Evolutionary conservation across 2,888 invertebrate genomes (phyloP), one percentile per base, ranked within the genome.

Genomic region (Eurytoma californica): DNA sequence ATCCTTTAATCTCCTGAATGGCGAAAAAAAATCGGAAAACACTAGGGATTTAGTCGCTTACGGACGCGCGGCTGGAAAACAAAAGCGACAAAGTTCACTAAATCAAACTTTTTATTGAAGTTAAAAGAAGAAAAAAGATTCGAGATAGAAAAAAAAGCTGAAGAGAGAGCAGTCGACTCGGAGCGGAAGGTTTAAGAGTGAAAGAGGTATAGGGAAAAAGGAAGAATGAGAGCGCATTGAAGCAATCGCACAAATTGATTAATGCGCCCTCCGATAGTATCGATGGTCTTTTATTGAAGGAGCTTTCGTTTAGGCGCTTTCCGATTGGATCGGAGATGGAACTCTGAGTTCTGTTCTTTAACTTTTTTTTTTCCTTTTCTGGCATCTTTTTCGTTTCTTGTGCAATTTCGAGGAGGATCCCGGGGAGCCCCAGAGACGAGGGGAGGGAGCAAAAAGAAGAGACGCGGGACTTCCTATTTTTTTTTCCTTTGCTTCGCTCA

Each of bases 181-280:
- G 9, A 39, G 7, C 39, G 39, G 39, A 39, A 39, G 24, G 58
- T 24, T 58, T 18, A 58, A 20, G 58, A 24, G 24, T 13, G 20
- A 58, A 47, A 65, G 24, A 47, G 63, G 39, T 65, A 14, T n/a
- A 47, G 49, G 12, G 51, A 24, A 66, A 51, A 30, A 66, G 24
- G 7, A 16, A 18, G 30, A 18, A 58, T 13, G 39, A 53, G 30
- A 53, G 66, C 51, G 66, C 53, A 53, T 53, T 55, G 53, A 67
- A 55, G 53, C 67, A 67, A 67, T 67, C 67, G 67, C n/a, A 53
- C 67, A 67, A 55, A 67, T 67, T 67, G 53, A 53, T 67, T 67
- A 67, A 28, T 67, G 53, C 18, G 24, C 24, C 53, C 28, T 67
- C 28, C n/a, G 53, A 67, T 53, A 12, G 67, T 53, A 67, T 67